Percentiles rank a stretch among this genome's conserved stretches.
phyloP scores from a whole-genome alignment of 2,113 vertebrate species.

The Okapia johnstoni region DNA sequence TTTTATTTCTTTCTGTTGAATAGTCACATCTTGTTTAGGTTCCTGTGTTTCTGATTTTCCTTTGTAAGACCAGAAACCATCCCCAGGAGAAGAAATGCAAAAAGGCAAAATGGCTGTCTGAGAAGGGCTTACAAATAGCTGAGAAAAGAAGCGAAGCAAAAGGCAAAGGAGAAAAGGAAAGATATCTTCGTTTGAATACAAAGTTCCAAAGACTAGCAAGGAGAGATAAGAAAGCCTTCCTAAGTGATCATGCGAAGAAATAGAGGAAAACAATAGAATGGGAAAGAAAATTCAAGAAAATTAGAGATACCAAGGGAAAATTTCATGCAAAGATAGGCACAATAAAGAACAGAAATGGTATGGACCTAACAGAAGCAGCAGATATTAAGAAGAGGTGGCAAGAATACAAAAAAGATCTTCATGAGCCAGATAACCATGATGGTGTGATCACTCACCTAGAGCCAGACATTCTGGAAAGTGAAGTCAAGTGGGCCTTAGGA shows the following conservation, averaged over 20 bases:
- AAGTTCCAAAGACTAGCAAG: neutral
- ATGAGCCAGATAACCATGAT: no score
- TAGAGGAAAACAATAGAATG: neutral
- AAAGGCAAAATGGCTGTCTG: neutral
- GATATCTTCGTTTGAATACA: neutral
- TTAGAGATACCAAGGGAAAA: neutral
- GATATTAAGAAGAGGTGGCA: no score
- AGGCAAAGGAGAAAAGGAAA: neutral
- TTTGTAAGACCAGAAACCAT: neutral
- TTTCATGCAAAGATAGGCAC: neutral
- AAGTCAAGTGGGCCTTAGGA: no score
- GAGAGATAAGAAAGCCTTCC: neutral
- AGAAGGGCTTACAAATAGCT: no score
- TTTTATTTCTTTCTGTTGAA: neutral
- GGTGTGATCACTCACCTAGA: no score
- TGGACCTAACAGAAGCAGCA: no score
- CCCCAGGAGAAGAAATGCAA: neutral
- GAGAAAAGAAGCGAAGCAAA: no score
- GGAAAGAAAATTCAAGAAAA: neutral
- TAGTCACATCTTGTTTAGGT: neutral
- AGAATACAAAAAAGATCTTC: no score
- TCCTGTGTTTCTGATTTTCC: neutral
- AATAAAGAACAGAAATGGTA: no score
- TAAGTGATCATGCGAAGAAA: neutral
- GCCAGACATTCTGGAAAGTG: no score